phyloP scores from a whole-genome alignment of 2,113 vertebrate species.

The Progne subis region DNA sequence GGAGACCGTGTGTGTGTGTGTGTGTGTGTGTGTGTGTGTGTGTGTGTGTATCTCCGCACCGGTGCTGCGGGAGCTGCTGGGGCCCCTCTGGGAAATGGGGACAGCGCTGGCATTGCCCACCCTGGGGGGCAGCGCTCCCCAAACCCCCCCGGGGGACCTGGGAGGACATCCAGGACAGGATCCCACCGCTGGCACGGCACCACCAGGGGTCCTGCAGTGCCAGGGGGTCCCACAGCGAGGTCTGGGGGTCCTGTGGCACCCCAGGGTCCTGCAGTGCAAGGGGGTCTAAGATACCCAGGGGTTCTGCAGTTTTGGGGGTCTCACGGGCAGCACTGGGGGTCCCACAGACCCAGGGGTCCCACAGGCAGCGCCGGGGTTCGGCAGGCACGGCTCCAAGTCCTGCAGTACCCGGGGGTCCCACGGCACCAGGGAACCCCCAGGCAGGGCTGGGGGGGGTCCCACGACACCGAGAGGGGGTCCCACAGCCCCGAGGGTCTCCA shows the following conservation, averaged over 20 bases:
- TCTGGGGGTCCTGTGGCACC: not conserved
- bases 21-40: not conserved
- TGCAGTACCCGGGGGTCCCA: too few species aligned
- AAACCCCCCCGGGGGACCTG: accelerated
- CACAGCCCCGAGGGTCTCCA: not conserved
- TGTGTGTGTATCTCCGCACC: not conserved
- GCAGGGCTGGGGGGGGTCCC: not conserved
- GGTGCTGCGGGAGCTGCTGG: not conserved
- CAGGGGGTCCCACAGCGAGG: not conserved
- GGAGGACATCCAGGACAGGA: not conserved
- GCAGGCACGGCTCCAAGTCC: too few species aligned
- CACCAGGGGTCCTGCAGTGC: too few species aligned
- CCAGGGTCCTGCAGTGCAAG: accelerated
- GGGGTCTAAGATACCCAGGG: not conserved
- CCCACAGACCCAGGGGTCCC: not conserved
- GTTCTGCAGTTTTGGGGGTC: not conserved
- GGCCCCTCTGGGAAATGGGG: not conserved
- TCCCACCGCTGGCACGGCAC: not conserved
- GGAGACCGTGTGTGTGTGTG: not conserved
- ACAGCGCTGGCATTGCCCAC: not conserved
- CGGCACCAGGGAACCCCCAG: too few species aligned
- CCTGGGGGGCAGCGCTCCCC: not conserved
- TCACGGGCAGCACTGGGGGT: not conserved
- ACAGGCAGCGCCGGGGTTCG: too few species aligned
- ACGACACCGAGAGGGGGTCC: not conserved